Evolutionary conservation across 1,140 invertebrate genomes (phyloP).

Genomic region (Apis mellifera): Amel_HAv3.1 CM009943.2:5384001-5384500

Average conservation of each 20-base stretch:
- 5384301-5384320: slow-evolving; percentile 33
- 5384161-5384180: slow-evolving; percentile 75
- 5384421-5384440: too few species aligned
- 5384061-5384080: slow-evolving; percentile 46
- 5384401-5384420: not conserved
- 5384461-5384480: not conserved
- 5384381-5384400: not conserved
- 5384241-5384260: not conserved
- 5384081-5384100: slow-evolving; percentile 59
- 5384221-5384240: slow-evolving; percentile 12
- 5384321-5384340: slow-evolving; percentile 17
- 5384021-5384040: slow-evolving; percentile 34
- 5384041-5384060: slow-evolving; percentile 56
- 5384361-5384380: not conserved
- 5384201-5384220: slow-evolving; percentile 44
- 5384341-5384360: not conserved
- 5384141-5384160: slow-evolving; percentile 74
- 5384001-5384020: slow-evolving; percentile 31
- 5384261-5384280: slow-evolving; percentile 36
- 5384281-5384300: slow-evolving; percentile 34
- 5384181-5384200: slow-evolving; percentile 70
- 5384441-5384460: not conserved
- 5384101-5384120: slow-evolving; percentile 67
- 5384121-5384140: slow-evolving; percentile 73
- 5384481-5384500: not conserved